phyloP scores from a whole-genome alignment of 1,140 invertebrate species.

The Archivesica marissinica region DNA sequence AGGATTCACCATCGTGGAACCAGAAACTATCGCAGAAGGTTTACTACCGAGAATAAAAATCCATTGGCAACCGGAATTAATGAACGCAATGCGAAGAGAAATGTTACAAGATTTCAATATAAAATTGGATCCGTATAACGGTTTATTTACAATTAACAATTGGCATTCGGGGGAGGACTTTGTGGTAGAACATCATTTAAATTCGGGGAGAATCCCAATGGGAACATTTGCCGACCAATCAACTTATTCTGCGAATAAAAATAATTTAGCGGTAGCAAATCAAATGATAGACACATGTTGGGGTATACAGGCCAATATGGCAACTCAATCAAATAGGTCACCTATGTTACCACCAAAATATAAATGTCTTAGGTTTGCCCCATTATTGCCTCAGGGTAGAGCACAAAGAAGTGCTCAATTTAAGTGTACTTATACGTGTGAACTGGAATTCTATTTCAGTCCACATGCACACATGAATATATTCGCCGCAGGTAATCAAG shows the following conservation, averaged over 20 bases:
- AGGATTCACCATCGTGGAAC: not conserved
- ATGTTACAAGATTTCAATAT: too few species aligned
- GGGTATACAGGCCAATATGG: conserved; percentile 39
- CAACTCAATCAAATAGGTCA: conserved; percentile 20
- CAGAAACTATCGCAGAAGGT: not conserved
- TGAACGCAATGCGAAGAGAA: too few species aligned
- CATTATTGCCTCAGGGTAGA: conserved; percentile 3
- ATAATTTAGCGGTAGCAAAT: not conserved
- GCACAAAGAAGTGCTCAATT: not conserved
- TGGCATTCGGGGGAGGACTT: conserved; percentile 1
- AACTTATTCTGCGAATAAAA: not conserved
- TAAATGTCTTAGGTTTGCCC: not conserved
- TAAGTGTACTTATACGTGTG: conserved; percentile 17
- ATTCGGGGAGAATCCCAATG: not conserved
- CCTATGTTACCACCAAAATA: conserved; percentile 1
- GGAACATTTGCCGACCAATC: not conserved
- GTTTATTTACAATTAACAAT: conserved; percentile 9
- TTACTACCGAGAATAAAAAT: conserved; percentile 7
- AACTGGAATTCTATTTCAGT: not conserved
- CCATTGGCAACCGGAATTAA: not conserved
- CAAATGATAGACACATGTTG: conserved; percentile 2
- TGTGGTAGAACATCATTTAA: not conserved
- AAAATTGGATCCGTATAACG: conserved; percentile 26
- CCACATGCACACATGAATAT: not conserved
- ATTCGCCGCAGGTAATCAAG: not conserved